Percentiles rank a stretch among this genome's conserved stretches.
Evolutionary conservation across 2,888 invertebrate genomes (phyloP).

Genomic region (Biston betularia): DNA sequence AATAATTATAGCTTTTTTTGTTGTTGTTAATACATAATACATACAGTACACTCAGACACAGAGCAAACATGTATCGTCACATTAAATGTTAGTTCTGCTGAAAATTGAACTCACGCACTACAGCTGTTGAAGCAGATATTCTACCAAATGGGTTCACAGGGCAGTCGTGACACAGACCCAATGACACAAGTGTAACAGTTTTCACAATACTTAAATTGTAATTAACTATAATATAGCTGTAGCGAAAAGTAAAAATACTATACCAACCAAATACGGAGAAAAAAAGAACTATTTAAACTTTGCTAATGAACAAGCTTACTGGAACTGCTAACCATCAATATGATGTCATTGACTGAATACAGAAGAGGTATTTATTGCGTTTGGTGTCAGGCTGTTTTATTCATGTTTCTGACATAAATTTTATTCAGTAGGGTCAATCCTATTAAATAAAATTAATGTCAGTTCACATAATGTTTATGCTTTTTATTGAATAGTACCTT

Average conservation of each 20-base stretch:
- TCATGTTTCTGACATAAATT: neutral
- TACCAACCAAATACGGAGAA: neutral
- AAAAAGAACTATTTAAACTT: neutral
- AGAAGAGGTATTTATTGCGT: neutral
- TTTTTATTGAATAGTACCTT: neutral
- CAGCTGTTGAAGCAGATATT: no score
- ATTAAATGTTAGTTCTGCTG: no score
- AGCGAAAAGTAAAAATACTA: neutral
- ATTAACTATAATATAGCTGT: neutral
- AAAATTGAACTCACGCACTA: no score
- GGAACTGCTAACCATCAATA: constrained; percentile 7
- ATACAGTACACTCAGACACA: no score
- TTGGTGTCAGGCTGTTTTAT: constrained; percentile 9
- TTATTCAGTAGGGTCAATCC: neutral
- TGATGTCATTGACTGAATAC: constrained; percentile 4
- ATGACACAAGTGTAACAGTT: no score
- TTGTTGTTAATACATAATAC: no score
- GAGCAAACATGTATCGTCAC: no score
- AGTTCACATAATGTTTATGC: neutral
- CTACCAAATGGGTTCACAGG: no score
- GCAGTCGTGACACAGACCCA: no score
- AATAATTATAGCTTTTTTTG: no score
- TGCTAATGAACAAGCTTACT: neutral
- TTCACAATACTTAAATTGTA: no score
- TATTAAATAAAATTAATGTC: no score